phyloP scores from a whole-genome alignment of 2,113 vertebrate species.

The Phrynosoma blainvillii region DNA sequence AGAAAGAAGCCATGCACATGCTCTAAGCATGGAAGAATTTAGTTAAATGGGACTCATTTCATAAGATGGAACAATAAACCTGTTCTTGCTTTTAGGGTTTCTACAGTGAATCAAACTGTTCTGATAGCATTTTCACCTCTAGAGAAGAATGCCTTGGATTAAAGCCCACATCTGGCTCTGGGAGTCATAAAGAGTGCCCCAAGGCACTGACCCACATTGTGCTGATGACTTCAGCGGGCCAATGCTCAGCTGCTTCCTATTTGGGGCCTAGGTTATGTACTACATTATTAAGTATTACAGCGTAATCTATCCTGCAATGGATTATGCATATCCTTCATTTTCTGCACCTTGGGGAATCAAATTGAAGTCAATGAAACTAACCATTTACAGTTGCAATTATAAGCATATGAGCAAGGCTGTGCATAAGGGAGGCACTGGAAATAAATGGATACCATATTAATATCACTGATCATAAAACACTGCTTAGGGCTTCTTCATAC shows the following conservation, averaged over 20 bases:
- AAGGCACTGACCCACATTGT: constrained; percentile 36
- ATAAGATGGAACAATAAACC: constrained; percentile 22
- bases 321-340: constrained; percentile 34
- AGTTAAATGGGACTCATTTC: neutral
- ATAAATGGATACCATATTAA: neutral
- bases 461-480: neutral
- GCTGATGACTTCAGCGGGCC: constrained; percentile 13
- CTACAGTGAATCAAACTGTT: neutral
- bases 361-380: constrained; percentile 35
- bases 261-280: constrained; percentile 22
- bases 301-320: constrained; percentile 21
- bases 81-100: constrained; percentile 25
- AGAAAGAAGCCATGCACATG: neutral
- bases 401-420: constrained; percentile 45
- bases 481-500: neutral
- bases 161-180: constrained; percentile 4
- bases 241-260: constrained; percentile 23
- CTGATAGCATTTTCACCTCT: constrained; percentile 31
- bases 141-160: constrained; percentile 6
- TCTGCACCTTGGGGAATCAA: constrained; percentile 38
- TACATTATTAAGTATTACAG: constrained; percentile 42
- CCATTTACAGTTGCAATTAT: constrained; percentile 36
- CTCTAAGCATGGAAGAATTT: constrained; percentile 8
- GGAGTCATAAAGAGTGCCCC: neutral
- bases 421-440: constrained; percentile 15